Conservation (phyloP, 2,888 invertebrate genomes). For the Neoitamus cyanurus region DNA sequence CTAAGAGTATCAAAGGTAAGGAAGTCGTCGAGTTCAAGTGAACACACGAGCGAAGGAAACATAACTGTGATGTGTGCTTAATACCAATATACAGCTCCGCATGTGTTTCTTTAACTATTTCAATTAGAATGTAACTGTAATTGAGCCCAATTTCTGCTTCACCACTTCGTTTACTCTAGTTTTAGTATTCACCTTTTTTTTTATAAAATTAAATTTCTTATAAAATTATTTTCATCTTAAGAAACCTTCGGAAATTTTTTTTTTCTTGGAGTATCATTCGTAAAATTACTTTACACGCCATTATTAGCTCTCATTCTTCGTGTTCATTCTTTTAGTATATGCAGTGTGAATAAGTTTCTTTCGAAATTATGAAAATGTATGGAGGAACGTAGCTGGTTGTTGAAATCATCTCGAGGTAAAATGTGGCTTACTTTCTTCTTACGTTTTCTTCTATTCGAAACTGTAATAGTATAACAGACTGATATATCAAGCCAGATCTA, state of each 20-base stretch:
- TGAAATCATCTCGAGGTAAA: background rate
- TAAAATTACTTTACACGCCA: constrained; percentile 37
- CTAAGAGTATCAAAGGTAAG: background rate
- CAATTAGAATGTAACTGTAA: constrained; percentile 19
- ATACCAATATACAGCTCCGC: background rate
- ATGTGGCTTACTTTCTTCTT: background rate
- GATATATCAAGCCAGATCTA: too few relatives aligned
- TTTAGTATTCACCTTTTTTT: constrained; percentile 31
- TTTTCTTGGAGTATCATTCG: constrained; percentile 29
- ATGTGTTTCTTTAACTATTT: background rate
- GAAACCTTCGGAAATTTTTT: constrained; percentile 42
- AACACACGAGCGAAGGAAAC: background rate
- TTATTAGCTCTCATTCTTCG: constrained; percentile 11
- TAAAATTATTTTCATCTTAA: constrained; percentile 31
- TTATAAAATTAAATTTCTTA: constrained; percentile 38
- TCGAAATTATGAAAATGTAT: background rate
- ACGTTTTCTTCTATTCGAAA: too few relatives aligned
- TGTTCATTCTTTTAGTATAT: background rate
- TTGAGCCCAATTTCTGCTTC: constrained; percentile 40
- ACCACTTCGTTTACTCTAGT: constrained; percentile 34
- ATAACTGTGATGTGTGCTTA: background rate
- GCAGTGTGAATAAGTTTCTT: background rate
- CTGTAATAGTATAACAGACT: too few relatives aligned
- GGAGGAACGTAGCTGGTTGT: background rate
- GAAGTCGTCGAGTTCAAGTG: background rate